These are phyloP conservation scores for Alauda arvensis DNA, from an alignment of 2,797 vertebrate species.

Conservation along the genomic window DNA sequence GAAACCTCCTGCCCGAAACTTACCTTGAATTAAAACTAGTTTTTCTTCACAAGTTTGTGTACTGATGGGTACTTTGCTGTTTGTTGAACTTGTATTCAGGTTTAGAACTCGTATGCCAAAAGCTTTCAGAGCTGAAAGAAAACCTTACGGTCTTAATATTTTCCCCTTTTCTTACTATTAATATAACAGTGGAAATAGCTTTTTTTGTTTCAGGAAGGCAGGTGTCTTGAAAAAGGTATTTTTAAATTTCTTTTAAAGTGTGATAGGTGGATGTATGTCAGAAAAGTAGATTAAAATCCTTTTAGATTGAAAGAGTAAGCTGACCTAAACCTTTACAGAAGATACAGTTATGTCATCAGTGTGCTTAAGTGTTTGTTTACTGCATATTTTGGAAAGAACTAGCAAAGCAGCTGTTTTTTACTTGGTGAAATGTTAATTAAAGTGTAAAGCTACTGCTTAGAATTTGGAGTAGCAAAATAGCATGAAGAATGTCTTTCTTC, in stretches of 20 bases:
- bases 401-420: not conserved
- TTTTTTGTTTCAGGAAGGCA: not conserved
- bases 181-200: not conserved
- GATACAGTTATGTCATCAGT: not conserved
- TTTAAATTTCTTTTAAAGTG: not conserved
- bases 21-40: not conserved
- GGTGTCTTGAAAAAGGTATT: not conserved
- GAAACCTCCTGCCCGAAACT: rapidly evolving
- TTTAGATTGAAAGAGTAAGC: not conserved
- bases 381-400: not conserved
- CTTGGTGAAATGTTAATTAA: not conserved
- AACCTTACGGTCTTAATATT: not conserved
- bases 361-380: not conserved
- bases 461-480: not conserved
- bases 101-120: rapidly evolving
- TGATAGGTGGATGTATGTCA: not conserved
- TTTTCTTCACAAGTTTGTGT: not conserved
- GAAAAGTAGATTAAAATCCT: not conserved
- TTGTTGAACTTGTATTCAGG: not conserved
- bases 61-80: not conserved
- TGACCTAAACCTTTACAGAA: not conserved
- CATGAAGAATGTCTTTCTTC: slow-evolving; percentile 44
- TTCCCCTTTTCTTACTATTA: not conserved
- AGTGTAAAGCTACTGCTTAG: not conserved
- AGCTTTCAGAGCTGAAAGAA: not conserved